Evolutionary conservation across 2,888 invertebrate species (phyloP), one percentile per base, ranked within the genome.

Genomic region (Cantharis nigra): DNA sequence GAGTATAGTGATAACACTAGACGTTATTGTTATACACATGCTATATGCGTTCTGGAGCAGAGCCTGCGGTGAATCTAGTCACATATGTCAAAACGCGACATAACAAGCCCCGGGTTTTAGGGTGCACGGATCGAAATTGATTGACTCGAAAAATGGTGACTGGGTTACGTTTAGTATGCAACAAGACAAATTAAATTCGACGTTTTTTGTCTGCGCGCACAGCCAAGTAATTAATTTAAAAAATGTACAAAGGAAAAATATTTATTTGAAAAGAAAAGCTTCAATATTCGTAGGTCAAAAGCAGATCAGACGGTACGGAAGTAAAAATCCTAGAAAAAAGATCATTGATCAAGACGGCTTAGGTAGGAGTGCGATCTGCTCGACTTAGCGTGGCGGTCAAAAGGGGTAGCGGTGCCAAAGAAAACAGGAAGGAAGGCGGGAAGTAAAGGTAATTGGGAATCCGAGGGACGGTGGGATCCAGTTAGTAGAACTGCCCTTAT

Each of bases 401-500:
- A 79, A 77, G 72, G 75, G 72, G 33, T 33, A 33, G 33, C 67
- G 74, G 79, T 69, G 76, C 26, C 63, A 70, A 30, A 33, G 72
- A 18, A 65, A 73, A 33, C 69, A 63, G 82, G 80, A 81, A 81
- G 81, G 78, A 83, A 82, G 81, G 80, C 81, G 72, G 74, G 80
- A 78, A 78, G 83, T 76, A 81, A 82, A 83, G 83, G 83, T 83
- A 83, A 83, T 83, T 83, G 83, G 81, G 80, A 79, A 81, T 80
- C 80, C 78, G 74, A 79, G 79, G 78, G 74, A 75, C 74, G 76
- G 77, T 70, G 78, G 78, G 79, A 74, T 77, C 77, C 81, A 79
- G 81, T 82, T 82, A 81, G 82, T 74, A 78, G 80, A 79, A 80
- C 81, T 81, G 81, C 83, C 83, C 84, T 85, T 86, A 86, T 86